Base-by-base conservation (phyloP, 2,113 vertebrate species). In the Petrocephalus zakoni region DNA sequence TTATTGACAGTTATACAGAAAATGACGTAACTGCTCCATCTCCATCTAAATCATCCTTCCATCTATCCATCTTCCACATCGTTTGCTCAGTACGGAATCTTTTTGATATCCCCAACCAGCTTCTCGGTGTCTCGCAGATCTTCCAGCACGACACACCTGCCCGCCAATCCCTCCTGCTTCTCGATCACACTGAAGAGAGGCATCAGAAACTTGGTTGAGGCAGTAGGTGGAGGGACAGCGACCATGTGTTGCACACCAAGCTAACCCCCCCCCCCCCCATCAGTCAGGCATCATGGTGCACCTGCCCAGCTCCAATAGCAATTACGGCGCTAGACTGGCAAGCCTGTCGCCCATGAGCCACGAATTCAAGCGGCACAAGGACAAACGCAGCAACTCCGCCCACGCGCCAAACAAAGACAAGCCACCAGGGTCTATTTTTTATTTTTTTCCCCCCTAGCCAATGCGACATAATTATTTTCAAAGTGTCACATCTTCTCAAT, bases 401-500 rank as follows among this genome's bases (percentile, higher is more conserved):
- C 19, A 4, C 46, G 4, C 52, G 55, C 56, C 55, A 49, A 84
- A 37, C 75, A 83, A 29, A 61, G 37, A 47, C 9, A 25, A 88
- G 61, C 17, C 52, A 61, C 53, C 52, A 34, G 29, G 53, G 34
- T n/a, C 25, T 53, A 2, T 53, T 53, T 85, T 85, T 37, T n/a
- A n/a, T n/a, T n/a, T 53, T 51, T n/a, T 17, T 46, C 1, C 42
- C 42, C 42, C 29, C 61, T 29, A 4, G 37, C 72, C 51, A n/a
- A 42, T 61, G 86, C 56, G 29, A 81, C 78, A 25, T 88, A 81
- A 88, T 55, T n/a, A 88, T 88, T 83, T 88, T 88, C 88, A 83
- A 88, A 88, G 78, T 56, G 34, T 22, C 37, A 88, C 55, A 88
- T 83, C 68, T 42, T 82, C 49, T 82, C 72, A 52, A 88, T 58